Base-by-base conservation (phyloP, 2,113 vertebrate genomes). In the Thunnus maccoyii region DNA sequence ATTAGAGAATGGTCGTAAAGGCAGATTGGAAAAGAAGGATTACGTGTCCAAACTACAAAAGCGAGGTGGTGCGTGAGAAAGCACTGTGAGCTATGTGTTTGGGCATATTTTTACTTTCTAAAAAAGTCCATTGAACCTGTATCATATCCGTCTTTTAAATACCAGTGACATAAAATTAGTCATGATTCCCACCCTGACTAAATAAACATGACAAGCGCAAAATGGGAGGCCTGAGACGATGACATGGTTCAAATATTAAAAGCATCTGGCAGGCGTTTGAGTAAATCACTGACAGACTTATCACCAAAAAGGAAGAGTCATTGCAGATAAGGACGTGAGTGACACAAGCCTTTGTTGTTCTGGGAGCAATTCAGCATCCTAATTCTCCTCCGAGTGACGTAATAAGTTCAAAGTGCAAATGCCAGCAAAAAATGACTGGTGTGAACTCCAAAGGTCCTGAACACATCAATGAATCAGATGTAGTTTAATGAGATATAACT, bases 181-280 rank as follows among this genome's bases (percentile, higher is more conserved):
- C 67, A 51, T 62, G 63, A 89, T 77, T 84, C 72, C 73, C 44
- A 27, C 76, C n/a, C 18, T 41, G 3, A 63, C 75, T 88, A 91
- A 92, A 70, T 72, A 80, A 86, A 86, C 84, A 83, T 80, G 86
- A 89, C 82, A 79, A 60, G 85, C 55, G 18, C n/a, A 78, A 77
- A 89, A 82, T 73, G 69, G 52, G 69, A 75, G 60, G 46, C 60
- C 72, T 66, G 57, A 65, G 56, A 83, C 5, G 81, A 86, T 73
- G 86, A 76, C 84, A 82, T 18, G 83, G 80, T 74, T 87, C n/a
- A 78, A 81, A 81, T 72, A 66, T 61, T 78, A 77, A 85, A 79
- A 76, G 84, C 84, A 83, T 88, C 73, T 86, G 85, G 74, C 82
- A 79, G 78, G n/a, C 44, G 14, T 63, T 57, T 41, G 30, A 68